Evolutionary conservation across 2,797 vertebrate species (phyloP), one percentile per base, ranked within the genome.

Genomic region (Amniataba percoides): DNA sequence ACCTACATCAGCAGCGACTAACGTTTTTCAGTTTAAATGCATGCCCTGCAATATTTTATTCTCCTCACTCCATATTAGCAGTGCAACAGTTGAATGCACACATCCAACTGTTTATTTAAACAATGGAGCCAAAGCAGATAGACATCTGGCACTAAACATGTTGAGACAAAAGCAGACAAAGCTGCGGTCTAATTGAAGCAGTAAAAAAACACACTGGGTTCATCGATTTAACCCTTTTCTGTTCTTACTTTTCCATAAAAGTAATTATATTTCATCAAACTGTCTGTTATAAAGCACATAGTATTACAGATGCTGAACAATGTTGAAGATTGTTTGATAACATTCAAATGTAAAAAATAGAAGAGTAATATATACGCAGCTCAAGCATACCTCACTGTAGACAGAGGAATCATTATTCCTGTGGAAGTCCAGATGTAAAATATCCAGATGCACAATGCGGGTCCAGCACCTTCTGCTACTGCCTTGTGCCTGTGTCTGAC

Each of bases 321-420:
- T 34, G 12, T 3, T 53, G 8, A 51, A 71, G 9, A 59, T 25
- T 51, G 7, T 11, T 34, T 39, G 43, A 18, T 43, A 61, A 48
- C 23, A 57, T 25, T 53, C 7, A 18, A 23, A 10, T 1, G 2
- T 46, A 39, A 74, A 4, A 18, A 18, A 40, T 13, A 48, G 0
- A 19, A 23, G 51, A 62, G 34, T 21, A 49, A n/a, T n/a, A n/a
- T n/a, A n/a, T n/a, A n/a, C n/a, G n/a, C n/a, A 56, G 2, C 19
- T 18, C 3, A 12, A 34, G 23, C 78, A 10, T 89, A 95, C 93
- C 92, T 92, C 2, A 27, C 27, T 73, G 64, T 78, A 10, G 39
- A 6, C 40, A 10, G 43, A 56, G 31, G 49, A 58, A 18, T 23
- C 69, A 82, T 84, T 52, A 5, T 11, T 52, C 1, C 19, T 12